Evolutionary conservation across 1,140 invertebrate genomes (phyloP), one percentile per base, ranked within the genome.

Genomic region (Formica exsecta): DNA sequence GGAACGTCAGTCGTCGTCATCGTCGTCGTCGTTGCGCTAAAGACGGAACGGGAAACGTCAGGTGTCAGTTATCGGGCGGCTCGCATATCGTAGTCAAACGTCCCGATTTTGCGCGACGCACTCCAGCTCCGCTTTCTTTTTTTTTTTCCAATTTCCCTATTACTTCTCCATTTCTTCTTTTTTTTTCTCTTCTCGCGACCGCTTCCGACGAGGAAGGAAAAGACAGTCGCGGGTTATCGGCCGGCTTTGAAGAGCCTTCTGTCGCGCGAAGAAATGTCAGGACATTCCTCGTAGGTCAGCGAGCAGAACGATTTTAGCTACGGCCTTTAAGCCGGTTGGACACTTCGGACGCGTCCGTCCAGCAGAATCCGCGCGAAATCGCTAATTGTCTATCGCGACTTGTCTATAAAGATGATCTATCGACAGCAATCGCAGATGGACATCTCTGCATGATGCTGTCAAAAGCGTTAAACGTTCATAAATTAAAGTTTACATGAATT

Each of bases 261-360:
- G 44, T 64, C 19, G 29, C 9, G 65, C 73, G 84, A 92, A 90
- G 91, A 88, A 91, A 89, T 76, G 87, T 88, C 75, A 84, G 87
- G 70, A 89, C 93, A 93, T 94, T 94, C 92, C 91, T 92, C 89
- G 87, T 92, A 92, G 93, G 93, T 94, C 93, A 94, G 87, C 65
- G 87, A 76, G 61, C 70, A 76, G 77, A 92, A 93, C 92, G 90
- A 92, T 93, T 94, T 93, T 94, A 93, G 93, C 86, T 54, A 25
- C 89, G 85, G 91, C 91, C 93, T 93, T 92, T 90, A 85, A 87
- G 89, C 79, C 74, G 76, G 44, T 84, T 54, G 74, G 76, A 74
- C 44, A 59, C 48, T 79, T 51, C 48, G 65, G 54, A 62, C 8
- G 6, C 7, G 32, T 3, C 32, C 59, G 41, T 44, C 41, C 41